A percentile compares a stretch with the other conserved stretches of the same genome.
These are phyloP conservation scores for Semotilus atromaculatus DNA, from an alignment of 2,797 vertebrate species.

Conservation along the genomic window DNA sequence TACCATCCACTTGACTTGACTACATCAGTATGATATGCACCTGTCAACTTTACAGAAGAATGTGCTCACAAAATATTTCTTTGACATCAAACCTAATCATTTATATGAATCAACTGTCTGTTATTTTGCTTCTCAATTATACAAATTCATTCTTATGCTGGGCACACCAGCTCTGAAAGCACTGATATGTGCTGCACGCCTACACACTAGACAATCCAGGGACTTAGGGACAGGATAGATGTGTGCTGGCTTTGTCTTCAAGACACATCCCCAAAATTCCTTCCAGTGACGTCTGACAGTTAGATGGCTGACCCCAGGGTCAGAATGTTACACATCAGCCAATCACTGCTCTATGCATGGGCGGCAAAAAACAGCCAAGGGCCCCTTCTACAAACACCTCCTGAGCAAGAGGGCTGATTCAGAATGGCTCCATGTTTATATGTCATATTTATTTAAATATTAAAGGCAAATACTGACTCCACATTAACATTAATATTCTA, in stretches of 20 bases:
- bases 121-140: not conserved
- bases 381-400: constrained; percentile 25
- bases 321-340: constrained; percentile 46
- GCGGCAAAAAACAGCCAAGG: constrained; percentile 48
- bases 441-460: constrained; percentile 2
- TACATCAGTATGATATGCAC: not conserved
- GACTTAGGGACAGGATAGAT: constrained; percentile 52
- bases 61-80: not conserved
- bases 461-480: not conserved
- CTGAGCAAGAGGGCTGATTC: not conserved
- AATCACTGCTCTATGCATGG: constrained; percentile 54
- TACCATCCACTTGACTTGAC: not conserved
- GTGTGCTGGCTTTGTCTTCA: constrained; percentile 62
- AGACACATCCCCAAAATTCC: constrained; percentile 65
- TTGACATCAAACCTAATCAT: not conserved
- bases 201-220: constrained; percentile 41
- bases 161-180: constrained; percentile 1
- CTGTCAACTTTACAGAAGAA: not conserved
- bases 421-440: not conserved
- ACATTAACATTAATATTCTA: not conserved
- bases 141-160: constrained; percentile 24
- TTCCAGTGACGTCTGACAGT: constrained; percentile 55
- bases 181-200: constrained; percentile 49
- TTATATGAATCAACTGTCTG: not conserved
- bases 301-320: constrained; percentile 37